These are phyloP conservation scores for Oncopodura yosiiana DNA, from an alignment of 1,140 invertebrate species.

Conservation along the genomic window DNA sequence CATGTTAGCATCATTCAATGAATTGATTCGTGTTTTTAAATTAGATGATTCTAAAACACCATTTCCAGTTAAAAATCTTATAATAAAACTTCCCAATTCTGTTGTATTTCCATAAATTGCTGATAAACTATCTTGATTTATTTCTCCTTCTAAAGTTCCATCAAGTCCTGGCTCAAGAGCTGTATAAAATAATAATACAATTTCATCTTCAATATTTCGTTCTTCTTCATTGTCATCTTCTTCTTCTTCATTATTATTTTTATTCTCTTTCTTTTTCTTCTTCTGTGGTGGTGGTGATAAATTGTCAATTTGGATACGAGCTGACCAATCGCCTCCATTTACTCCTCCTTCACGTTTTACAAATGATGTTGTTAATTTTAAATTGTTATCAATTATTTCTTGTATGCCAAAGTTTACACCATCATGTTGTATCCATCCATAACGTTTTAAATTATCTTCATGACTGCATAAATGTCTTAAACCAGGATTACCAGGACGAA, in stretches of 20 bases:
- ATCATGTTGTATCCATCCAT: conserved; percentile 86
- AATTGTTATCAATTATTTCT: conserved; percentile 69
- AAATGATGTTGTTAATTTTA: conserved; percentile 74
- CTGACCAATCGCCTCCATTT: conserved; percentile 87
- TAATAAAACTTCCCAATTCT: conserved; percentile 65
- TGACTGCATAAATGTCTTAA: conserved; percentile 91
- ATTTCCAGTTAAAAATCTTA: conserved; percentile 37
- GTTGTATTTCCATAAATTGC: conserved; percentile 67
- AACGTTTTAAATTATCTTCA: conserved; percentile 65
- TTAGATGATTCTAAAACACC: conserved; percentile 15
- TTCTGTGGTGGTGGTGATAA: conserved; percentile 37
- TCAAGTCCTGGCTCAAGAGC: conserved; percentile 60
- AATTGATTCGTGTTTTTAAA: conserved; percentile 18
- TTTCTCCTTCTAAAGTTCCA: conserved; percentile 49
- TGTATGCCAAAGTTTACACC: conserved; percentile 85
- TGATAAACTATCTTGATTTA: conserved; percentile 48
- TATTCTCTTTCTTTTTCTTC: background rate
- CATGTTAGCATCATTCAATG: conserved; percentile 25
- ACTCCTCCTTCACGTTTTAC: conserved; percentile 68
- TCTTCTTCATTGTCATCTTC: background rate
- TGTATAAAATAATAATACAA: conserved; percentile 61
- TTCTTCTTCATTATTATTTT: background rate
- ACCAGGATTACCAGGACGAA: conserved; percentile 55
- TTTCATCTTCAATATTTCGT: conserved; percentile 17
- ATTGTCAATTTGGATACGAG: conserved; percentile 64